Conservation (phyloP, 2,888 invertebrate genomes). For the Nezara viridula region DNA sequence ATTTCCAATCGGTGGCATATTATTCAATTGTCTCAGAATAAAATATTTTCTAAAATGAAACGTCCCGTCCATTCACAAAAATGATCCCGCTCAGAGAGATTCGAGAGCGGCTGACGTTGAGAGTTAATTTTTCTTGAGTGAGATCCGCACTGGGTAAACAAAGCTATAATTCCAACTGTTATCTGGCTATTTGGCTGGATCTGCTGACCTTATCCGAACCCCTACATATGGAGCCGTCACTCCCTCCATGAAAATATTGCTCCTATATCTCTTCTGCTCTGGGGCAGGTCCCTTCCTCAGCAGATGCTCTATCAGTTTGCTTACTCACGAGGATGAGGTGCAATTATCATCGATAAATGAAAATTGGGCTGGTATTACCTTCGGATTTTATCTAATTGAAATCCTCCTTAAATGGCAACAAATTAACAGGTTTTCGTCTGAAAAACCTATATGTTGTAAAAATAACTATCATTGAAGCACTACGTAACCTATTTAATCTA, state of each 20-base stretch:
- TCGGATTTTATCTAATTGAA: background rate
- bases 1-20: too few relatives aligned
- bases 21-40: background rate
- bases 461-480: too few relatives aligned
- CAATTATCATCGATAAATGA: too few relatives aligned
- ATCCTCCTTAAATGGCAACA: too few relatives aligned
- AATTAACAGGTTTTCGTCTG: too few relatives aligned
- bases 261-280: background rate
- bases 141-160: constrained; percentile 5
- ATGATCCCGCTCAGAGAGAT: background rate
- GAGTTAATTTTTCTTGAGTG: constrained; percentile 27
- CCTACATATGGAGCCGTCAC: constrained; percentile 41
- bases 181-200: constrained; percentile 14
- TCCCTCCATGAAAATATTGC: constrained; percentile 9
- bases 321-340: background rate
- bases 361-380: too few relatives aligned
- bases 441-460: too few relatives aligned
- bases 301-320: background rate
- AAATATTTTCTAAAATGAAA: background rate
- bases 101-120: background rate
- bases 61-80: background rate
- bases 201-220: constrained; percentile 27
- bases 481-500: too few relatives aligned
- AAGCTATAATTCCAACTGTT: constrained; percentile 43
- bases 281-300: background rate